phyloP scores from a whole-genome alignment of 2,113 vertebrate genomes.

The Chionomys nivalis region DNA sequence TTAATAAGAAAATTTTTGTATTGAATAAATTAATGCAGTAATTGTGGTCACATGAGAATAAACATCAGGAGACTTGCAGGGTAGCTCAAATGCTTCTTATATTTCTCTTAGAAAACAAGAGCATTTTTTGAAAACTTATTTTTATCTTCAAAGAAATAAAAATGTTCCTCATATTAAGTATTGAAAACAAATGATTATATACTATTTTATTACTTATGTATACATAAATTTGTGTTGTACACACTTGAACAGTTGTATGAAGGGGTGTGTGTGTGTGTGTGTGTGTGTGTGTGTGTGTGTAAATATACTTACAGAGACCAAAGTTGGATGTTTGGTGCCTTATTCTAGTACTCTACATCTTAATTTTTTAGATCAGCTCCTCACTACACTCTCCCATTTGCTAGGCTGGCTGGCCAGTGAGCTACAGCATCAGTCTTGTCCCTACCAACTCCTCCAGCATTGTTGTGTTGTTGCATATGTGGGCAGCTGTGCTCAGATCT shows the following conservation, averaged over 20 bases:
- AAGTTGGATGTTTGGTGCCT: neutral
- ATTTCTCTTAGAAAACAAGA: no score
- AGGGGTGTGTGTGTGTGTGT: neutral
- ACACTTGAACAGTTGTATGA: no score
- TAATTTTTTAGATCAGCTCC: neutral
- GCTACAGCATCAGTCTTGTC: neutral
- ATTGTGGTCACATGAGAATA: no score
- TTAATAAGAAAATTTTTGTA: no score
- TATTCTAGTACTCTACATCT: neutral
- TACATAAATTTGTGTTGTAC: neutral
- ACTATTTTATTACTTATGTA: neutral
- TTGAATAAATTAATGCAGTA: no score
- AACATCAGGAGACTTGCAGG: no score
- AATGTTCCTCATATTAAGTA: neutral
- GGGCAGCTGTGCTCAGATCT: no score
- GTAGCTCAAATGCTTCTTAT: no score
- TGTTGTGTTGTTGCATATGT: neutral
- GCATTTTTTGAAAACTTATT: neutral
- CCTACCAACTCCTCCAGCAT: neutral
- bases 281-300: neutral
- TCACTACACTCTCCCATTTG: neutral
- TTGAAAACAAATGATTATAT: neutral
- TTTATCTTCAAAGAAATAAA: neutral
- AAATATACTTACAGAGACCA: neutral
- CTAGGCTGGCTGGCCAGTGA: neutral